Conservation (phyloP, 2,113 vertebrate species). For the Catharus bicknelli region DNA sequence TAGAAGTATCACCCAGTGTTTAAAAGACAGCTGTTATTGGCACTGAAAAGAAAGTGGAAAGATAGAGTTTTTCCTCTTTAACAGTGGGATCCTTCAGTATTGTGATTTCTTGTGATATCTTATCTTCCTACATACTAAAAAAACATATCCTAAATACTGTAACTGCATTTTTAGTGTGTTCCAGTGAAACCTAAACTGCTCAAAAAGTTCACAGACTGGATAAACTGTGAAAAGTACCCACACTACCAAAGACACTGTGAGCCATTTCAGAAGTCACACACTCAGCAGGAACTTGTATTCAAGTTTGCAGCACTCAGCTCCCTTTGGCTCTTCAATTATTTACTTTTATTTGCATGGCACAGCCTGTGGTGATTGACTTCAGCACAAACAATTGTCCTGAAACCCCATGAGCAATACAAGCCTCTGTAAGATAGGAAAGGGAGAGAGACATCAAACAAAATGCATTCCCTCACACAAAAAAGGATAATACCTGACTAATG, state of each 20-base stretch:
- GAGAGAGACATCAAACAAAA: not conserved
- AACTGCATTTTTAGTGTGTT: not conserved
- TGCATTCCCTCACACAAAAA: fast-evolving
- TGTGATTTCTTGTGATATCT: not conserved
- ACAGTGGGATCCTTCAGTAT: not conserved
- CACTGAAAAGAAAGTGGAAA: not conserved
- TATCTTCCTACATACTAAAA: not conserved
- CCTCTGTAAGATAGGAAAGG: not conserved
- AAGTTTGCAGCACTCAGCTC: not conserved
- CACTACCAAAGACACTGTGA: not conserved
- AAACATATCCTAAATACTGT: not conserved
- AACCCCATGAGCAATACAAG: not conserved
- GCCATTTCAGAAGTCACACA: not conserved
- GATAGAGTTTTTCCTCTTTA: not conserved
- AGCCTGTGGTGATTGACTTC: not conserved
- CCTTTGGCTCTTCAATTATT: not conserved
- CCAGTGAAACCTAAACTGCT: not conserved
- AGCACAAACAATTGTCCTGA: not conserved
- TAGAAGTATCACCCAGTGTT: not conserved
- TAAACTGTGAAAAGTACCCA: not conserved
- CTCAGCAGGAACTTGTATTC: not conserved
- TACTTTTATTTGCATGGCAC: not conserved
- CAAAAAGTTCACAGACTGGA: not conserved
- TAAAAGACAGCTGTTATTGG: not conserved
- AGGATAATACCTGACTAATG: not conserved